phyloP scores from a whole-genome alignment of 2,113 vertebrate species.

The Saccopteryx leptura region DNA sequence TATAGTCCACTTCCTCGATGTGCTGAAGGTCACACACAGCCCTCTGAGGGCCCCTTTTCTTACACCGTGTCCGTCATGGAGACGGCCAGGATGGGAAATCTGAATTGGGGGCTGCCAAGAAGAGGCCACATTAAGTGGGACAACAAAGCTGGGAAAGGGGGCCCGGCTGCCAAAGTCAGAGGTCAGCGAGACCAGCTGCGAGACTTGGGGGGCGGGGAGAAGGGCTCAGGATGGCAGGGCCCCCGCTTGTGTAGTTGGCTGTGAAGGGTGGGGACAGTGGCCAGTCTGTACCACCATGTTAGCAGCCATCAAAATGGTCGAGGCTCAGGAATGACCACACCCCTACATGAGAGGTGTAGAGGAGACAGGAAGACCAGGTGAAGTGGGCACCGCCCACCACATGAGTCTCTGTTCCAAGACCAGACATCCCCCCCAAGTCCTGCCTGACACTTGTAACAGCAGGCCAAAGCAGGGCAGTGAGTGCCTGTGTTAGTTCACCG shows the following conservation, averaged over 20 bases:
- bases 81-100: not conserved
- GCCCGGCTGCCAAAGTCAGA: not conserved
- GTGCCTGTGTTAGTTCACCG: not conserved
- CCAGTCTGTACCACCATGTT: accelerated
- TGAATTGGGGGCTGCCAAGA: not conserved
- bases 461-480: not conserved
- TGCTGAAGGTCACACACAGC: not conserved
- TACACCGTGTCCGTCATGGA: not conserved
- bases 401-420: not conserved
- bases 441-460: not conserved
- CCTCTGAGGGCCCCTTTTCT: not conserved
- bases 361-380: not conserved
- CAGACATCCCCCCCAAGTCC: not conserved
- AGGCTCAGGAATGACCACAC: not conserved
- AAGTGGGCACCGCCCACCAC: not conserved
- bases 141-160: not conserved
- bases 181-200: not conserved
- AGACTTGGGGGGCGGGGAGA: not conserved
- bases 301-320: not conserved
- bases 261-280: not conserved
- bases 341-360: not conserved
- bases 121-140: not conserved
- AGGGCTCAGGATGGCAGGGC: not conserved
- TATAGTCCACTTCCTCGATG: not conserved
- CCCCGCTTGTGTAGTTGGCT: not conserved